Base-by-base conservation (phyloP, 2,113 vertebrate genomes). In the Pithys albifrons region DNA sequence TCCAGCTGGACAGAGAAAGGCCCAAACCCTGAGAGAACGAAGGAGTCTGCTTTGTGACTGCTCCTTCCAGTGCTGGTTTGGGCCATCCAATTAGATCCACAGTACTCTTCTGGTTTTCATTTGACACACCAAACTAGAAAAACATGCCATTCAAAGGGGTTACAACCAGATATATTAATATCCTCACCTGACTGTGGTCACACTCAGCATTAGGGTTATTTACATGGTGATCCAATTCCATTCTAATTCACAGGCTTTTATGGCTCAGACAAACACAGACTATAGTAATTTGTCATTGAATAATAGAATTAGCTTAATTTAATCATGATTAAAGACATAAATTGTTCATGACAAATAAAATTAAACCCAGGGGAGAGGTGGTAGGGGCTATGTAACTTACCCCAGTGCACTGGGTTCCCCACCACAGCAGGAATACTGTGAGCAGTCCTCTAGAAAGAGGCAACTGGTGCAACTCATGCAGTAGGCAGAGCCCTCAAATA, bases 241-340 rank as follows among this genome's bases (percentile, higher is more conserved):
- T 67, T 20, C 15, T 52, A 77, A 92, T 57, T 88, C 54, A 84
- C 3, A 0, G 67, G 83, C 64, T 93, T 95, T 96, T 78, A 93
- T 25, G 61, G 55, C 66, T 95, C 89, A 88, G 66, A 85, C n/a
- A 74, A 88, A 84, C 5, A 10, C 13, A 66, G 52, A 81, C 64
- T 64, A 72, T 2, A 72, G 69, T 33, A 84, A 91, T 66, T 71
- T 35, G 41, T 62, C 65, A 92, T 3, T 85, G 62, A 93, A 65
- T 80, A 90, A 94, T 8, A 61, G 52, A 65, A 92, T 95, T 84
- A 91, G 7, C 39, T 80, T 94, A 85, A 94, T 88, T 89, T 85
- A 88, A 93, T 95, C 45, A 91, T 16, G 39, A 86, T 75, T 73
- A 84, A 27, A 75, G 85, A 85, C 57, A 89, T 27, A 86, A 78